Evolutionary conservation across 2,888 invertebrate species (phyloP), one percentile per base, ranked within the genome.

Genomic region (Drosophila paranaensis): DNA sequence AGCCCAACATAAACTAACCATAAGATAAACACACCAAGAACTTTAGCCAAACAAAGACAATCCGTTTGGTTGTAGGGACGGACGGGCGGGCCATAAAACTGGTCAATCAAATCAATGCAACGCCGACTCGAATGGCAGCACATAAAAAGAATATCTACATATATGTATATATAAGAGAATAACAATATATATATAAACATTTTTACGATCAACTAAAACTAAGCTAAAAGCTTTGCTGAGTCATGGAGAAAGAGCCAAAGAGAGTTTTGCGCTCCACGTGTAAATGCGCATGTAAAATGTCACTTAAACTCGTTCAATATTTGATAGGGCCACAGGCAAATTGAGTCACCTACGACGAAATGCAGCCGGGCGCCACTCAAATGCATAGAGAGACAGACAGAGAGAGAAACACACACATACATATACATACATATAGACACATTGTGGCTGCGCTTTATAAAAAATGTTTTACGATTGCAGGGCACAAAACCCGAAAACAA

Each of bases 391-490:
- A 46, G 43, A 51, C 25, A 30, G 20, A 60, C 27, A 58, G 9
- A 33, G 16, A 30, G 42, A 33, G 8, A 42, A 30, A 25, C 16
- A 51, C 13, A 58, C 8, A 35, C 16, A 14, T 39, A 33, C 5
- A 35, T 27, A 62, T 14, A 66, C 33, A 25, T 1, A 33, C 5
- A 16, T 20, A 48, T 45, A 64, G 53, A 43, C 66, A 68, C 65
- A 71, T 68, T 67, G 71, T 71, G 63, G 30, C 39, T 39, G 16
- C 73, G 70, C 60, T 84, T 76, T 87, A 87, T 82, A 80, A 84
- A 84, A 84, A 84, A 84, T 84, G 82, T 82, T 84, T 84, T 84
- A 84, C 84, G 84, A 84, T 81, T 81, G 70, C 56, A 50, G 68
- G 68, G 65, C 70, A 65, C 61, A 58, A 70, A 60, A 61, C 40